phyloP scores from a whole-genome alignment of 2,797 vertebrate species.

The Orestias chungarensis region DNA sequence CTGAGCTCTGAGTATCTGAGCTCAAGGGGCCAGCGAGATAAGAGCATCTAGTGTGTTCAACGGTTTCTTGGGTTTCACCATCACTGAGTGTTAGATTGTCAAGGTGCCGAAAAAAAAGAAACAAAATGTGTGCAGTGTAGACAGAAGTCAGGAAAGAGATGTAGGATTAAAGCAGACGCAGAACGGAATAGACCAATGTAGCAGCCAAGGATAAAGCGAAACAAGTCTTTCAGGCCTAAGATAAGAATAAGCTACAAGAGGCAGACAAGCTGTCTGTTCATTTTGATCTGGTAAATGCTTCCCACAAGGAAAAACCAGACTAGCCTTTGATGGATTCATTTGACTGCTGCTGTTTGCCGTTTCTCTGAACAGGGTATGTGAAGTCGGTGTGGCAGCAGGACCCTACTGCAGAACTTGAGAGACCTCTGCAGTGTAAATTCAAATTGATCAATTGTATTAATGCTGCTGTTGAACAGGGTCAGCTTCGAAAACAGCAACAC shows the following conservation, averaged over 20 bases:
- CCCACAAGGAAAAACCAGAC: slow-evolving; percentile 29
- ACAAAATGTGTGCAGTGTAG: slow-evolving; percentile 16
- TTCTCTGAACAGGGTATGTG: slow-evolving; percentile 47
- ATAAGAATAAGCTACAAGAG: slow-evolving; percentile 43
- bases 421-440: slow-evolving; percentile 23
- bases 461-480: slow-evolving; percentile 26
- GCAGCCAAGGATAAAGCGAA: slow-evolving; percentile 32
- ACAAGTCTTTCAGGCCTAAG: slow-evolving; percentile 26
- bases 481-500: slow-evolving; percentile 6
- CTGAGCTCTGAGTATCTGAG: slow-evolving; percentile 45
- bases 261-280: slow-evolving; percentile 43
- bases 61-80: slow-evolving; percentile 47
- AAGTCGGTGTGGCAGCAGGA: slow-evolving; percentile 15
- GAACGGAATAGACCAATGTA: slow-evolving; percentile 17
- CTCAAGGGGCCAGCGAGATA: slow-evolving; percentile 51
- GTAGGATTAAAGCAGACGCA: slow-evolving; percentile 14
- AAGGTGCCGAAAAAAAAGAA: slow-evolving; percentile 23
- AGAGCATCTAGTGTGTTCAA: slow-evolving; percentile 50
- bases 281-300: slow-evolving; percentile 61
- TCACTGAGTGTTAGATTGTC: slow-evolving; percentile 29
- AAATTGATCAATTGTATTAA: slow-evolving; percentile 53
- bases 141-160: slow-evolving; percentile 8
- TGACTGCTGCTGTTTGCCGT: slow-evolving; percentile 46
- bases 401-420: slow-evolving; percentile 20
- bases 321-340: slow-evolving; percentile 48